Percentiles rank a stretch among this genome's conserved stretches.
Conservation (phyloP, 2,888 invertebrate genomes). For the Drosophila longiperda region DNA sequence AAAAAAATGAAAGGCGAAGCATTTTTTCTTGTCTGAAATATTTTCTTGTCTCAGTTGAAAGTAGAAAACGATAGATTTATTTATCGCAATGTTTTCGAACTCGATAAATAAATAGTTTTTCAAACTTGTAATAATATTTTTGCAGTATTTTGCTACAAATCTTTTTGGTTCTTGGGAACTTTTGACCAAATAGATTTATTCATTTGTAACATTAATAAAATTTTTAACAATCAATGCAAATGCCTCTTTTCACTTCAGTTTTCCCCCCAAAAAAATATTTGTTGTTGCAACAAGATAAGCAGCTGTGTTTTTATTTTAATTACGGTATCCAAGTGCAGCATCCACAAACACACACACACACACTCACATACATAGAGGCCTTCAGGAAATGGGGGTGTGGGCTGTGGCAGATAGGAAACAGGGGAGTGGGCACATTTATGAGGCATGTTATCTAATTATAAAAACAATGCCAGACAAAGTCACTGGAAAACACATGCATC, state of each 20-base stretch:
- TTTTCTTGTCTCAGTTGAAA: background rate
- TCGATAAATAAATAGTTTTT: background rate
- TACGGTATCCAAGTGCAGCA: constrained; percentile 63
- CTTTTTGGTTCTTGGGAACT: background rate
- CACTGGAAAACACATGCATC: constrained; percentile 21
- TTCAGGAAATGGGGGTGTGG: background rate
- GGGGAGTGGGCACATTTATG: constrained; percentile 38
- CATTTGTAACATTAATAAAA: background rate
- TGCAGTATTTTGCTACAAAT: background rate
- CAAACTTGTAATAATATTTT: background rate
- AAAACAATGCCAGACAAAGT: constrained; percentile 39
- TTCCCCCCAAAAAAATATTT: background rate
- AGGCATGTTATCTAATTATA: constrained; percentile 66
- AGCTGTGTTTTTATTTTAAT: constrained; percentile 73
- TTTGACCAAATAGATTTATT: background rate
- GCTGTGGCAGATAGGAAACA: background rate
- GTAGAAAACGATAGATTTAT: background rate
- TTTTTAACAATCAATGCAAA: background rate
- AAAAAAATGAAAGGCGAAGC: no score
- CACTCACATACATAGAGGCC: background rate
- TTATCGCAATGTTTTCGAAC: background rate
- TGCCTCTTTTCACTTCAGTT: background rate
- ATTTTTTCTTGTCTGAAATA: background rate
- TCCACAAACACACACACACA: background rate
- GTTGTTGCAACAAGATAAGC: constrained; percentile 43